Evolutionary conservation across 2,113 vertebrate species (phyloP).

Genomic region (Chaenogobius annularis): DNA sequence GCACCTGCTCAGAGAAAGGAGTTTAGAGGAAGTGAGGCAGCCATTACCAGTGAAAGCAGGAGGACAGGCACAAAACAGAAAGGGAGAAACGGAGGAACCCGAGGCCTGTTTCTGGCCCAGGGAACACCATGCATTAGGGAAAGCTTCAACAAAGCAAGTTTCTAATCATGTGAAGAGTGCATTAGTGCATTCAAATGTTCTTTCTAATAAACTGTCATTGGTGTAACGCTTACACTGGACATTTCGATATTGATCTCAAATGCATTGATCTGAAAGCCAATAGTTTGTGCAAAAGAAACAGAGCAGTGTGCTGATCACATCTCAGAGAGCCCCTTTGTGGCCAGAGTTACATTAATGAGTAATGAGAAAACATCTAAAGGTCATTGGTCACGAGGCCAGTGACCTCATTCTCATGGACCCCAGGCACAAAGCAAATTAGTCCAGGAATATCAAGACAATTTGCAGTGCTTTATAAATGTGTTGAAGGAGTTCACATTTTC

Average conservation of each 20-base stretch:
- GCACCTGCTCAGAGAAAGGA: constrained; percentile 69
- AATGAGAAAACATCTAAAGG: constrained; percentile 38
- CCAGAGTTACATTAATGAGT: constrained; percentile 6
- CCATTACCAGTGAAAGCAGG: constrained; percentile 63
- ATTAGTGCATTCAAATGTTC: background rate
- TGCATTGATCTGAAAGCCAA: constrained; percentile 7
- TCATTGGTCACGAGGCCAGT: constrained; percentile 1
- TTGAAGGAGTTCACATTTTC: background rate
- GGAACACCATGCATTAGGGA: background rate
- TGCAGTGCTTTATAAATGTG: background rate
- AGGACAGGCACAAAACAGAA: constrained; percentile 46
- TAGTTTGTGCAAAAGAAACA: constrained; percentile 1
- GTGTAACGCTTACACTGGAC: background rate
- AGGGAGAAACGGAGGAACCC: constrained; percentile 37
- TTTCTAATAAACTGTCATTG: background rate
- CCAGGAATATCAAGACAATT: background rate
- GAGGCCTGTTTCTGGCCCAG: background rate
- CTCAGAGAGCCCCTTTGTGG: constrained; percentile 3
- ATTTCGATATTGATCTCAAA: background rate
- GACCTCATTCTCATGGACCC: constrained; percentile 12
- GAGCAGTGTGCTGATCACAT: constrained; percentile 18
- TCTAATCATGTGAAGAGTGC: background rate
- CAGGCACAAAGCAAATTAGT: constrained; percentile 5
- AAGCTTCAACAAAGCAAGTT: background rate
- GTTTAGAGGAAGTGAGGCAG: constrained; percentile 66